Percentiles rank a stretch among this genome's conserved stretches.
Conservation (phyloP, 2,113 vertebrate species). For the Alectura lathami region DNA sequence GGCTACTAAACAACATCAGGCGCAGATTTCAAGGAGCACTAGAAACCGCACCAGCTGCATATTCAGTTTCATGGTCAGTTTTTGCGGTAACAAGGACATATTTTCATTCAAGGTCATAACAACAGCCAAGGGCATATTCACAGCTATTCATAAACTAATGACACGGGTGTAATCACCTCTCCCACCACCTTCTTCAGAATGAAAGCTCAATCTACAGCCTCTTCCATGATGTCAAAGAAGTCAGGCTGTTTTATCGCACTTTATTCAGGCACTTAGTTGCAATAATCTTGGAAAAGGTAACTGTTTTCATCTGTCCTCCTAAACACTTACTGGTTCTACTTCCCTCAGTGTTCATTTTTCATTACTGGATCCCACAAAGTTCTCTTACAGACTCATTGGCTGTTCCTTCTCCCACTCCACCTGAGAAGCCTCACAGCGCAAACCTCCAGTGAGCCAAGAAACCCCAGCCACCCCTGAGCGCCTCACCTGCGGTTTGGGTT, state of each 20-base stretch:
- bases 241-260: not conserved
- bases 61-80: not conserved
- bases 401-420: not conserved
- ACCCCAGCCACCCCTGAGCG: not conserved
- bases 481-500: constrained; percentile 79
- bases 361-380: not conserved
- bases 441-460: not conserved
- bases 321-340: not conserved
- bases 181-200: not conserved
- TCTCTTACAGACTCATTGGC: not conserved
- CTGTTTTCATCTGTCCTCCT: not conserved
- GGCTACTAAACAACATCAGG: not conserved
- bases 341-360: not conserved
- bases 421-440: not conserved
- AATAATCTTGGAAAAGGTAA: not conserved
- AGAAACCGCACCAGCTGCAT: not conserved
- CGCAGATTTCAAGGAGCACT: not conserved
- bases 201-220: not conserved
- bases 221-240: not conserved
- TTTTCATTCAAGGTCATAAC: not conserved
- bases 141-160: not conserved
- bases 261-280: not conserved
- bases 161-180: not conserved
- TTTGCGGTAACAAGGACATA: not conserved
- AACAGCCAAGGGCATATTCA: not conserved